Evolutionary conservation across 2,888 invertebrate genomes (phyloP), one percentile per base, ranked within the genome.

Genomic region (Digitonthophagus gazella): DNA sequence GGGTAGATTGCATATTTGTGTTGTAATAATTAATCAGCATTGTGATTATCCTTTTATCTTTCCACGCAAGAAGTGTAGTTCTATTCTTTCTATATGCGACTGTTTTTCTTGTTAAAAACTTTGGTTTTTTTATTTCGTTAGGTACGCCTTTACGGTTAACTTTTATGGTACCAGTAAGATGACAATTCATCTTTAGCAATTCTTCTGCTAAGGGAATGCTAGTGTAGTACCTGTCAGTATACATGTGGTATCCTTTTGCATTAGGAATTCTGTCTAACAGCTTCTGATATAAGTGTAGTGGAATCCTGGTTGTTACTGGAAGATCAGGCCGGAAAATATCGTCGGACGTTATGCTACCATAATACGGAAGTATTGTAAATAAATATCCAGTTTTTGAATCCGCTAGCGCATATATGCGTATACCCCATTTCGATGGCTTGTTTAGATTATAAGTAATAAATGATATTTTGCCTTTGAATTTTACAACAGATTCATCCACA

Each of bases 141-240:
- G 73, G 71, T 65, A 75, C 28, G 56, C 70, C 71, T 67, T 73
- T 75, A 63, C 72, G 71, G 58, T 76, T 76, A 0, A 65, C 63
- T 65, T 70, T 69, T n/a, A 74, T 71, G 4, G 72, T 74, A 28
- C 72, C 75, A 8, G 73, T 73, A n/a, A 72, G 54, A 65, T 72
- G 71, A 54, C 72, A 73, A 67, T 74, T 72, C 66, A 73, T 58
- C 65, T 71, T 44, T 0, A 71, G 63, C 65, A 76, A 22, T 72
- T 72, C 74, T 64, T 71, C 63, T 0, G 75, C 72, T 58, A 74
- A 71, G 15, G 58, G 1, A 4, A 69, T 18, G 68, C 71, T 73
- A 6, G 73, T 75, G 65, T 73, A 75, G 58, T 69, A 74, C 15
- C 69, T 11, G 57, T 74, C 74, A 2, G 75, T 74, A 66, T 54